A percentile compares a stretch with the other conserved stretches of the same genome.
phyloP scores from a whole-genome alignment of 2,888 invertebrate genomes.

The Cylindroiulus punctatus region DNA sequence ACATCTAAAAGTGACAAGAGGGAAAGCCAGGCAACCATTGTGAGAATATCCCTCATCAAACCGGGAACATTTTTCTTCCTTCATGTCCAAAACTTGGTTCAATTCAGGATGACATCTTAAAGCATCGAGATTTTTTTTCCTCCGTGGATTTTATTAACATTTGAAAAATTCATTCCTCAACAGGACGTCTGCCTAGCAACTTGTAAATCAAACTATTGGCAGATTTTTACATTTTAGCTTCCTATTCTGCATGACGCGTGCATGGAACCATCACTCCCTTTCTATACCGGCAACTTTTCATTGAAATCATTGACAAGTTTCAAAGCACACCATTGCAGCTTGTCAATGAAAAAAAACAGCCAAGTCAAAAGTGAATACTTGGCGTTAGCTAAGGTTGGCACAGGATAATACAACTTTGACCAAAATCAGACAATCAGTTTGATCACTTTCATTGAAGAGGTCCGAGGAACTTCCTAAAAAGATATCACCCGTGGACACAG shows the following conservation, averaged over 20 bases:
- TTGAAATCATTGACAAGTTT: constrained; percentile 28
- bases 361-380: constrained; percentile 32
- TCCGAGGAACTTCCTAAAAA: constrained; percentile 13
- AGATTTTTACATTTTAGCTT: constrained; percentile 41
- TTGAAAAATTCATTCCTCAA: constrained; percentile 17
- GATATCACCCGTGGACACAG: constrained; percentile 6
- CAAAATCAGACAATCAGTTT: background rate
- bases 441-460: constrained; percentile 42
- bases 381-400: constrained; percentile 35
- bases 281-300: background rate
- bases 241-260: constrained; percentile 38
- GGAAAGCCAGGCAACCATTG: constrained; percentile 29
- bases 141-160: constrained; percentile 26
- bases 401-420: constrained; percentile 37
- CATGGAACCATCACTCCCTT: constrained; percentile 34
- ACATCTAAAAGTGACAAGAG: background rate
- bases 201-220: constrained; percentile 42
- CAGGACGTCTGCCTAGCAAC: background rate
- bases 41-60: constrained; percentile 25
- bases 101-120: constrained; percentile 34
- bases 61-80: background rate
- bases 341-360: constrained; percentile 2
- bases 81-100: constrained; percentile 37
- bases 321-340: background rate
- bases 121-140: constrained; percentile 12